These are phyloP conservation scores for Ctenicera cuprea DNA, from an alignment of 2,888 invertebrate species.

Conservation along the genomic window DNA sequence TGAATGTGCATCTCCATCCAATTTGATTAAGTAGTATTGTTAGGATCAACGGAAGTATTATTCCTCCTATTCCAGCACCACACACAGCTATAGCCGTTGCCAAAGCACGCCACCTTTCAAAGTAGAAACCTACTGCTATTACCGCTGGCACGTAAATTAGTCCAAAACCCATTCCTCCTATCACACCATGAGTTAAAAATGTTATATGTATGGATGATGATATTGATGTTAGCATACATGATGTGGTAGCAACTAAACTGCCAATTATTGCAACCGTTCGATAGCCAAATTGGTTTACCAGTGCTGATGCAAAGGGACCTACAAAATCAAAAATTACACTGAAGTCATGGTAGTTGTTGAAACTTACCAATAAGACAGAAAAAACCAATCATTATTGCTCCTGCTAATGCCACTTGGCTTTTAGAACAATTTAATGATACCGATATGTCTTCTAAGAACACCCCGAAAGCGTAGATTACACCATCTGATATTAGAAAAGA, in stretches of 20 bases:
- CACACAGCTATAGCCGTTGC: constrained; percentile 97
- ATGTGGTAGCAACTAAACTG: constrained; percentile 80
- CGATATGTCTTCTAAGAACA: constrained; percentile 80
- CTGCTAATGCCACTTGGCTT: constrained; percentile 79
- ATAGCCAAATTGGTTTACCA: constrained; percentile 94
- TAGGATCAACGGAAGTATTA: constrained; percentile 86
- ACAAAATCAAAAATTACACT: constrained; percentile 33
- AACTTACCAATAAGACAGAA: constrained; percentile 85
- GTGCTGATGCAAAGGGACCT: constrained; percentile 92
- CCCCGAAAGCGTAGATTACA: constrained; percentile 89
- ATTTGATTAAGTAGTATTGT: constrained; percentile 75
- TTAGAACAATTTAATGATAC: constrained; percentile 74
- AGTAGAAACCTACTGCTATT: constrained; percentile 95
- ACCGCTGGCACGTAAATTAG: constrained; percentile 95
- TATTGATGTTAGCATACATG: constrained; percentile 70
- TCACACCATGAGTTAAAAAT: constrained; percentile 85
- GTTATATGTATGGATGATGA: constrained; percentile 74
- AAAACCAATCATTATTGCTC: constrained; percentile 89
- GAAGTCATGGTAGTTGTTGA: neutral
- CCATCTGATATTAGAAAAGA: constrained; percentile 96
- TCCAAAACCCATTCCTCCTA: constrained; percentile 92
- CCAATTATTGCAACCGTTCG: constrained; percentile 89
- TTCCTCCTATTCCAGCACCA: constrained; percentile 94
- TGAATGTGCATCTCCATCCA: constrained; percentile 85
- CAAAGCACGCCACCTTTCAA: constrained; percentile 93